phyloP scores from a whole-genome alignment of 2,888 invertebrate species.

The Dasysyrphus tricinctus region DNA sequence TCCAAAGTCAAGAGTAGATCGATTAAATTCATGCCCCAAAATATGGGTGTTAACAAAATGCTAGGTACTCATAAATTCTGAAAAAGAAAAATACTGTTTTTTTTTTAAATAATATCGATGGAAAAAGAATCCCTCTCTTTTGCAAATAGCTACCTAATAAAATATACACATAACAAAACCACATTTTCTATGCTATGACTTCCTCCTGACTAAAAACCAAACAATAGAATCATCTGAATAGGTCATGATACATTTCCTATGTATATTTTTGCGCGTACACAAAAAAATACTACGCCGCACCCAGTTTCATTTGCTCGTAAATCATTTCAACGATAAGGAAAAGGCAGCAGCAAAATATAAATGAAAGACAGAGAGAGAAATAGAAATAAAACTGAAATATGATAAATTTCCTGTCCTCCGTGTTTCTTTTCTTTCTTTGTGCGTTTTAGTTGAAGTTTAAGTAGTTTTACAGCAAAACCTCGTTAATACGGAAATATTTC shows the following conservation, averaged over 20 bases:
- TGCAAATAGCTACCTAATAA: not conserved
- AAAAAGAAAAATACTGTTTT: too few species aligned
- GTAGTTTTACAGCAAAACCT: too few species aligned
- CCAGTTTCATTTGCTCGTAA: slow-evolving; percentile 71
- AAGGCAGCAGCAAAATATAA: slow-evolving; percentile 2
- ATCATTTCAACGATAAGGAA: slow-evolving; percentile 70
- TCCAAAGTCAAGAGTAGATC: too few species aligned
- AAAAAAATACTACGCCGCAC: slow-evolving; percentile 62
- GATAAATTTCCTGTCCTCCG: slow-evolving; percentile 50
- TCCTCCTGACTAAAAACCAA: slow-evolving; percentile 13
- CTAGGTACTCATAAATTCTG: not conserved
- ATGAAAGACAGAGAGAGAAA: not conserved
- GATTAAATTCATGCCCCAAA: too few species aligned
- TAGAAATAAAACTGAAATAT: not conserved
- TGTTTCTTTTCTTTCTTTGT: slow-evolving; percentile 6
- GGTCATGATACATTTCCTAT: slow-evolving; percentile 64
- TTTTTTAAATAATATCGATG: too few species aligned
- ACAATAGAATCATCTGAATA: slow-evolving; percentile 48
- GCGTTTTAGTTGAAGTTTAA: not conserved
- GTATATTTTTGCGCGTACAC: slow-evolving; percentile 67
- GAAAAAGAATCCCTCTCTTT: not conserved
- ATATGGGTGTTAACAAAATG: not conserved
- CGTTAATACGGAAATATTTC: not conserved
- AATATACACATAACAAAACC: not conserved
- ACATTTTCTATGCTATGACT: not conserved